phyloP scores from a whole-genome alignment of 2,888 invertebrate genomes.

The Euplagia quadripunctaria region DNA sequence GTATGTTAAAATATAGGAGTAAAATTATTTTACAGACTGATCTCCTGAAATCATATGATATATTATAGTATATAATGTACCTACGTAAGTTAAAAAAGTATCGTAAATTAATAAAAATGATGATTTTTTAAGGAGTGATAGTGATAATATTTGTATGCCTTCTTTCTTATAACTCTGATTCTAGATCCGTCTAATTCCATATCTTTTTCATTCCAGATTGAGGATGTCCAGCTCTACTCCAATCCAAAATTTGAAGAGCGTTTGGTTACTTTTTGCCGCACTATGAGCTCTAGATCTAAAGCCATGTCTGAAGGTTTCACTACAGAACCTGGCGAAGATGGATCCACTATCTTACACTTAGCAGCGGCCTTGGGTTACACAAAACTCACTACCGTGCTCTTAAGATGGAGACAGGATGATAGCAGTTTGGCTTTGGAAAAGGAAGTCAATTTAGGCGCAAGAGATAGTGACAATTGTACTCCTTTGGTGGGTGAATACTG shows the following conservation, averaged over 20 bases:
- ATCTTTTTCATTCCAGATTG: constrained; percentile 77
- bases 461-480: constrained; percentile 96
- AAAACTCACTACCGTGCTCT: constrained; percentile 93
- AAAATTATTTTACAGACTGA: too few relatives aligned
- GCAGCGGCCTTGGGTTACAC: constrained; percentile 97
- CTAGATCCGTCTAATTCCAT: not conserved
- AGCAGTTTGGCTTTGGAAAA: constrained; percentile 94
- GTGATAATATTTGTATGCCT: too few relatives aligned
- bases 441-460: constrained; percentile 96
- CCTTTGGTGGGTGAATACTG: constrained; percentile 90
- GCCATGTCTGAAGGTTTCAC: constrained; percentile 87
- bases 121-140: too few relatives aligned
- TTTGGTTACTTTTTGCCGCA: constrained; percentile 94
- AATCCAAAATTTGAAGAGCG: constrained; percentile 94
- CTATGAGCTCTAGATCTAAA: constrained; percentile 87
- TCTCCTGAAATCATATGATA: too few relatives aligned
- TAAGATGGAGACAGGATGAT: constrained; percentile 96
- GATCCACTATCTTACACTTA: constrained; percentile 94
- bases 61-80: too few relatives aligned
- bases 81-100: too few relatives aligned
- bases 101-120: too few relatives aligned
- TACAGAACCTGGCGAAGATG: constrained; percentile 80
- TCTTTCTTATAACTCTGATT: too few relatives aligned
- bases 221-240: constrained; percentile 88
- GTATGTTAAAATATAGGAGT: too few relatives aligned